A percentile compares a stretch with the other conserved stretches of the same genome.
Conservation (phyloP, 2,797 vertebrate genomes). For the Chrysocyon brachyurus region DNA sequence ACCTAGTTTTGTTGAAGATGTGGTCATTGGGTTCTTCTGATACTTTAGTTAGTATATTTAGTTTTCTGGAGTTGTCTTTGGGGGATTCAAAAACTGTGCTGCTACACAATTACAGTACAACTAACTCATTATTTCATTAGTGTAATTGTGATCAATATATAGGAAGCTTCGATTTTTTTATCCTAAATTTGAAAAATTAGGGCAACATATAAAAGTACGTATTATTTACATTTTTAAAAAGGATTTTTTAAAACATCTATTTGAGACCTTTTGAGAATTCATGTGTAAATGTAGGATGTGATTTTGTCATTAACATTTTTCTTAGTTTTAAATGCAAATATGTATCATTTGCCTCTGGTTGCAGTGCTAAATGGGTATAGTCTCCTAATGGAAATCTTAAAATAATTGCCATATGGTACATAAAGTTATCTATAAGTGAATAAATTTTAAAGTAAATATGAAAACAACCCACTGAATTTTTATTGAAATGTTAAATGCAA, state of each 20-base stretch:
- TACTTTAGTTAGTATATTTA: not conserved
- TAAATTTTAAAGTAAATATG: slow-evolving; percentile 47
- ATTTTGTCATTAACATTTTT: slow-evolving; percentile 48
- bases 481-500: not conserved
- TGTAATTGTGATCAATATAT: slow-evolving; percentile 9
- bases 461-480: not conserved
- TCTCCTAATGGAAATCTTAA: slow-evolving; percentile 33
- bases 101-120: not conserved
- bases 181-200: slow-evolving; percentile 44
- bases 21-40: not conserved
- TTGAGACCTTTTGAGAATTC: slow-evolving; percentile 1
- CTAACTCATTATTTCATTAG: not conserved
- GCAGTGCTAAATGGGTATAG: not conserved
- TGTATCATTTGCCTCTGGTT: slow-evolving; percentile 50
- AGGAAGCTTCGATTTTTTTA: not conserved
- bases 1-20: not conserved
- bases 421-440: slow-evolving; percentile 44
- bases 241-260: not conserved
- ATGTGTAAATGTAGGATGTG: slow-evolving; percentile 16
- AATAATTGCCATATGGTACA: not conserved
- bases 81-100: not conserved
- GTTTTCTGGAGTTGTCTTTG: slow-evolving; percentile 32
- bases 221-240: slow-evolving; percentile 42
- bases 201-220: not conserved
- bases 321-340: slow-evolving; percentile 61